These are phyloP conservation scores for Chamaetylas fuelleborni DNA, from an alignment of 2,113 vertebrate genomes.

Conservation along the genomic window DNA sequence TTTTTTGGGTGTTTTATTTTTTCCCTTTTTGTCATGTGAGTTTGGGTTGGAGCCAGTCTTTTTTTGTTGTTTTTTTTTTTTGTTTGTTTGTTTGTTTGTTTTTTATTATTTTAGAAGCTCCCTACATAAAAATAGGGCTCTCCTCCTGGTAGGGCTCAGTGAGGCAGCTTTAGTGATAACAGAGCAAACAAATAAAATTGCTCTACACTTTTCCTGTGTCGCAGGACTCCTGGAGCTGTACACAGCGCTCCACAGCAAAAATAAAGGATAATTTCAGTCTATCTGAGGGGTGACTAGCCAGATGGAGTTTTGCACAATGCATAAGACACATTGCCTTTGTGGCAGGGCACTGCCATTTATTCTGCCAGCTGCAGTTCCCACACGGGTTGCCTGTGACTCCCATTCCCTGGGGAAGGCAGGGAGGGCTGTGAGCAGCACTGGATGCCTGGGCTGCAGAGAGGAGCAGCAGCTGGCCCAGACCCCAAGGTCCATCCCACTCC, in stretches of 20 bases:
- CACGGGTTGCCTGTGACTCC: accelerated
- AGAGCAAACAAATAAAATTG: background rate
- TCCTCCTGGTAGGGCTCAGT: background rate
- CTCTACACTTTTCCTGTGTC: background rate
- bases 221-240: background rate
- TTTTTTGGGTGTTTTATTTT: background rate
- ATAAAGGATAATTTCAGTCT: background rate
- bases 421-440: background rate
- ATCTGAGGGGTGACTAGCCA: background rate
- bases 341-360: background rate
- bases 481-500: accelerated
- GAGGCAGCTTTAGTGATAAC: background rate
- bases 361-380: background rate
- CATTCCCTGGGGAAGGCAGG: background rate
- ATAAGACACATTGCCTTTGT: background rate
- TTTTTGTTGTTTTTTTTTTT: background rate
- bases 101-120: background rate
- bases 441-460: background rate
- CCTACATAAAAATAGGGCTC: background rate
- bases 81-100: background rate
- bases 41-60: background rate
- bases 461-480: accelerated
- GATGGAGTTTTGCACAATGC: background rate
- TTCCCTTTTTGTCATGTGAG: background rate
- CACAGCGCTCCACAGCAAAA: background rate